Conservation (phyloP, 2,797 vertebrate genomes). For the Aselliscus stoliczkanus region DNA sequence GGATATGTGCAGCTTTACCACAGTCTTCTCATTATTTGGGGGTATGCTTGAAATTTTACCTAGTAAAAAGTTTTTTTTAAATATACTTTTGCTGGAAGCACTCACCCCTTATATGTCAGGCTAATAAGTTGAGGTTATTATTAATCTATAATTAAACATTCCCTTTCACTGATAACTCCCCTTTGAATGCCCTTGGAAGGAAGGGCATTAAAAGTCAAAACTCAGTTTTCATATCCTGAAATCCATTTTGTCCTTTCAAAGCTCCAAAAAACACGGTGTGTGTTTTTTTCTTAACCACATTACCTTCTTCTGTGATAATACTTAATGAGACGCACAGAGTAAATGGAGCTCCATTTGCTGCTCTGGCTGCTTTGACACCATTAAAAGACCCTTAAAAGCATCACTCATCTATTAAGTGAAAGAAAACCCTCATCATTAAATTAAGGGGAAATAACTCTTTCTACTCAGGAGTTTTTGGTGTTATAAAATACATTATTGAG, state of each 20-base stretch:
- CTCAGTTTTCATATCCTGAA: not conserved
- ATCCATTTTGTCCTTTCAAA: not conserved
- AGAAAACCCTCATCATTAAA: constrained; percentile 7
- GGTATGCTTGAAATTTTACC: not conserved
- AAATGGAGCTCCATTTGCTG: constrained; percentile 26
- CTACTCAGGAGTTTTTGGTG: not conserved
- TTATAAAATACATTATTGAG: constrained; percentile 18
- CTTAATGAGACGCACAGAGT: not conserved
- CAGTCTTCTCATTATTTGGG: not conserved
- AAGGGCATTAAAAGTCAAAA: not conserved
- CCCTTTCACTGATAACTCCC: not conserved
- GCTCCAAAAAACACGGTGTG: not conserved
- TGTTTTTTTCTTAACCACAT: not conserved
- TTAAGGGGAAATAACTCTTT: not conserved
- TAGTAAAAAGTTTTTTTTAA: not conserved
- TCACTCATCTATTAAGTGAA: constrained; percentile 16
- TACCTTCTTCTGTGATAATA: not conserved
- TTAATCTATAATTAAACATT: not conserved
- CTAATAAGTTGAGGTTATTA: not conserved
- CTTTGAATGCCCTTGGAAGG: not conserved
- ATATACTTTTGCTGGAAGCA: not conserved
- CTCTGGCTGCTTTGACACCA: not conserved
- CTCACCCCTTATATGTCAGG: not conserved
- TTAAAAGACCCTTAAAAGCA: constrained; percentile 20
- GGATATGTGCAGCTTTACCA: not conserved